These are phyloP conservation scores for Strongylocentrotus purpuratus DNA, from an alignment of 35 echinoderm and acorn worm species.

Conservation along the genomic window DNA sequence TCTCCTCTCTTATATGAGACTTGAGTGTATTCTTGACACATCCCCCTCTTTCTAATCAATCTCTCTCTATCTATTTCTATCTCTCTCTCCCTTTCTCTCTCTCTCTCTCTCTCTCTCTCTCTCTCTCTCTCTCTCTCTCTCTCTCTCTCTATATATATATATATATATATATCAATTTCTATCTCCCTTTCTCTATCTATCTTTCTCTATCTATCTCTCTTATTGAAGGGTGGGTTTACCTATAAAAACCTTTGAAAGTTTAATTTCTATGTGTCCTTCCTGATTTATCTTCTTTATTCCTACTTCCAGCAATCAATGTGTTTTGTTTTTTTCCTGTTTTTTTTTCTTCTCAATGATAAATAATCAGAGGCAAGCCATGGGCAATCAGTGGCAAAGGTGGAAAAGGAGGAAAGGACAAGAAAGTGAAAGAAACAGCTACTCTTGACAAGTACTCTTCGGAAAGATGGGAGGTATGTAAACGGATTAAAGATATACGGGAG, in stretches of 20 bases:
- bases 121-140: too few species aligned
- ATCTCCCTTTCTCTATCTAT: too few species aligned
- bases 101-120: too few species aligned
- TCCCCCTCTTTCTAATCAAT: background rate
- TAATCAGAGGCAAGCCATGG: constrained; percentile 80
- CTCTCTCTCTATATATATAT: too few species aligned
- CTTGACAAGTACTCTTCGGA: constrained; percentile 91
- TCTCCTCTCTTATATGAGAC: too few species aligned
- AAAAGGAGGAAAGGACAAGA: constrained; percentile 69
- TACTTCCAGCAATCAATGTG: background rate
- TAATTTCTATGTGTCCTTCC: background rate
- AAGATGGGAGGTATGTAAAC: constrained; percentile 88
- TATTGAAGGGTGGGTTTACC: background rate
- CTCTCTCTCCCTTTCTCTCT: too few species aligned
- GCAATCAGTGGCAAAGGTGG: constrained; percentile 58
- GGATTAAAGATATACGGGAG: too few species aligned
- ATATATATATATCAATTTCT: too few species aligned
- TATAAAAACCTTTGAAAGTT: too few species aligned
- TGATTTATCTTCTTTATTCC: background rate
- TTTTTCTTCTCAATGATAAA: background rate
- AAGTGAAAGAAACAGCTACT: constrained; percentile 76
- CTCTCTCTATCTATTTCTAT: too few species aligned
- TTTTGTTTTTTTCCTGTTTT: background rate
- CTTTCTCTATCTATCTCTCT: too few species aligned
- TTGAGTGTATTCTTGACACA: too few species aligned